These are phyloP conservation scores for Falco rusticolus DNA, from an alignment of 2,797 vertebrate genomes.

Conservation along the genomic window DNA sequence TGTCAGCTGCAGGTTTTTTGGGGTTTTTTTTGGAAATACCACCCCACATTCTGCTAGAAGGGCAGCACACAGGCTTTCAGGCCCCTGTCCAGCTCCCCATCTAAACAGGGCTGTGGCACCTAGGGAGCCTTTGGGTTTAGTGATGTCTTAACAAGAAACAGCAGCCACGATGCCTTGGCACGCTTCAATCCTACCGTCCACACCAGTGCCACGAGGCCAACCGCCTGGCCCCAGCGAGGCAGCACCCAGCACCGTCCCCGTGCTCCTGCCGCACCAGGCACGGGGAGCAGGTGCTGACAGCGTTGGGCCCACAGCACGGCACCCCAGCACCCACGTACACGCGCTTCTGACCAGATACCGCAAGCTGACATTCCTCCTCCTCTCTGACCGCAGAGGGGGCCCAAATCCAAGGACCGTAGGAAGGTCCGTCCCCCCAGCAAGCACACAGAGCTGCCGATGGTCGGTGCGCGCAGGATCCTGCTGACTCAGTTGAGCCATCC, in stretches of 20 bases:
- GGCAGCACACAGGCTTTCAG: not conserved
- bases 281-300: not conserved
- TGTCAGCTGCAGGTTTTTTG: not conserved
- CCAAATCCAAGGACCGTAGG: not conserved
- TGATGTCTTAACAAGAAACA: rapidly evolving
- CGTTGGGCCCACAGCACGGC: not conserved
- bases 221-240: rapidly evolving
- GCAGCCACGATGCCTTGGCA: not conserved
- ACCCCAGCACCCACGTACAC: not conserved
- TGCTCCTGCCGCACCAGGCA: rapidly evolving
- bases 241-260: rapidly evolving
- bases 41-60: not conserved
- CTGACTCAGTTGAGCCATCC: not conserved
- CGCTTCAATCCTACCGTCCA: rapidly evolving
- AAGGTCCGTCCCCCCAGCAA: not conserved
- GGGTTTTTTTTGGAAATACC: not conserved
- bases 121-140: not conserved
- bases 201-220: rapidly evolving
- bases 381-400: not conserved
- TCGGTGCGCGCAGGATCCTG: not conserved
- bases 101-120: rapidly evolving
- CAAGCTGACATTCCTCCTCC: not conserved
- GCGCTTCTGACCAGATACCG: not conserved
- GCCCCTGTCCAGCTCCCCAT: not conserved
- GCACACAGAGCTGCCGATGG: not conserved